A percentile compares a stretch with the other conserved stretches of the same genome.
Evolutionary conservation across 2,888 invertebrate genomes (phyloP).

Genomic region (Catocala nupta): DNA sequence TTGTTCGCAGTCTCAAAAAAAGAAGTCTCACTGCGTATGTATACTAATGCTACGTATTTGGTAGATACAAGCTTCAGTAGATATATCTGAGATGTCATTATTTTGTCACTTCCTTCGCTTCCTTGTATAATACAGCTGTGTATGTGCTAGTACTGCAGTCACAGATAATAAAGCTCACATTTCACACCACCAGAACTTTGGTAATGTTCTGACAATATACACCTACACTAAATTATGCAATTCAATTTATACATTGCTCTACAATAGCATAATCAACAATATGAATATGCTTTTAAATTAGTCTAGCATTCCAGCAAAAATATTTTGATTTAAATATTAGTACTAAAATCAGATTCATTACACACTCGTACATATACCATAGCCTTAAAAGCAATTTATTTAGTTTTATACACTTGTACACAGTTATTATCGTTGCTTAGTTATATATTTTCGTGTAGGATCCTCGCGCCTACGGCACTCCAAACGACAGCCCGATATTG

Average conservation of each 20-base stretch:
- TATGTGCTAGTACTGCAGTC: not conserved
- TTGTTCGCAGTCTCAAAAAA: conserved; percentile 28
- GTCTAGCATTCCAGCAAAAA: too few relatives aligned
- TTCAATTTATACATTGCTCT: too few relatives aligned
- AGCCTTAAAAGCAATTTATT: too few relatives aligned
- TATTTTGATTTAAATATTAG: too few relatives aligned
- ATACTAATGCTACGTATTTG: conserved; percentile 6
- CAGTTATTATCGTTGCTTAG: too few relatives aligned
- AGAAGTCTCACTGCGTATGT: conserved; percentile 28
- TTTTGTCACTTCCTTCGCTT: conserved; percentile 3
- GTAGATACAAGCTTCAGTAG: conserved; percentile 10
- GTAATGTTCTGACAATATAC: conserved; percentile 1
- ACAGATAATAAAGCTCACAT: not conserved
- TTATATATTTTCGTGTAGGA: conserved; percentile 60
- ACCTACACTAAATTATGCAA: not conserved
- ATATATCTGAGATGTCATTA: not conserved
- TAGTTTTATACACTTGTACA: too few relatives aligned
- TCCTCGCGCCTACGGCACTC: conserved; percentile 72
- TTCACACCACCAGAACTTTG: conserved; percentile 1
- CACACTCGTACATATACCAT: too few relatives aligned
- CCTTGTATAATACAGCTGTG: not conserved
- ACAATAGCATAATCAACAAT: too few relatives aligned
- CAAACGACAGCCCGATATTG: conserved; percentile 79
- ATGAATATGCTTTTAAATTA: too few relatives aligned
- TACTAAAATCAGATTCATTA: too few relatives aligned